A percentile compares a stretch with the other conserved stretches of the same genome.
Conservation (phyloP, 2,888 invertebrate species). For the Drosophila percnosoma region DNA sequence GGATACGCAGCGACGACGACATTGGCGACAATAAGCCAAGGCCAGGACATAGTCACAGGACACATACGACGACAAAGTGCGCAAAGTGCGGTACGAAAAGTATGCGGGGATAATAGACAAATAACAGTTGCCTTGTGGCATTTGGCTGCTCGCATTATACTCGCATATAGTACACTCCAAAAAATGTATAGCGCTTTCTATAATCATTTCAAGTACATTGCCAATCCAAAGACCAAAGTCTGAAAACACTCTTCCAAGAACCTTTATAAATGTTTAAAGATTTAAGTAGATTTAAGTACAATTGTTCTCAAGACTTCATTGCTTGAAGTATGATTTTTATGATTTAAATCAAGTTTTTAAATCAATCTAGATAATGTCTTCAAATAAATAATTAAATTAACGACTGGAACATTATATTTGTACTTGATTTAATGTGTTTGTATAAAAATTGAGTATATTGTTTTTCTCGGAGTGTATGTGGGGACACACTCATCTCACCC, state of each 20-base stretch:
- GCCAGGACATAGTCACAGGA: constrained; percentile 26
- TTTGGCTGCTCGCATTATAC: constrained; percentile 66
- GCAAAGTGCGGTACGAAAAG: constrained; percentile 50
- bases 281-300: no score
- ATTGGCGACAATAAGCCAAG: constrained; percentile 77
- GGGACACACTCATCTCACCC: no score
- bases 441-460: neutral
- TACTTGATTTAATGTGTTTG: neutral
- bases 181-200: neutral
- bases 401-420: neutral
- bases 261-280: no score
- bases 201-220: neutral
- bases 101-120: constrained; percentile 77
- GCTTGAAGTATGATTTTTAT: neutral
- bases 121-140: constrained; percentile 80
- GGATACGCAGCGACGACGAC: constrained; percentile 67
- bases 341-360: neutral
- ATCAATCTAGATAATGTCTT: neutral
- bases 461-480: neutral
- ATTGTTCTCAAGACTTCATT: neutral
- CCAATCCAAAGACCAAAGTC: neutral
- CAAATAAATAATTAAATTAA: neutral
- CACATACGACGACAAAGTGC: constrained; percentile 32
- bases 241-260: neutral
- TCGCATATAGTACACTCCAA: constrained; percentile 25